Evolutionary conservation across 1,140 invertebrate species (phyloP).

Genomic region (Atta cephalotes): DNA sequence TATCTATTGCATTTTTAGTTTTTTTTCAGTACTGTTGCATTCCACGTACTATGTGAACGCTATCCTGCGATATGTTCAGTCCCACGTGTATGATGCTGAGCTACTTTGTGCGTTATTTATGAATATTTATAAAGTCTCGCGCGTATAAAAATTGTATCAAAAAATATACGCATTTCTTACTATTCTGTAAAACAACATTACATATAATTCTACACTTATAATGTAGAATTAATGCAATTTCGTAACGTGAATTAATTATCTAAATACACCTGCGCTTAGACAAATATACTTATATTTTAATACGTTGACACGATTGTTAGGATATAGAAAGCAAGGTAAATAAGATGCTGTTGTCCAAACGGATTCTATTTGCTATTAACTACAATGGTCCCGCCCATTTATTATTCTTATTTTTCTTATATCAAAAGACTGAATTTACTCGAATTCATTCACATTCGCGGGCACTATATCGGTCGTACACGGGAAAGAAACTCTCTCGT

Average conservation of each 20-base stretch:
- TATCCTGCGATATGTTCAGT: slow-evolving; percentile 36
- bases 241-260: neutral
- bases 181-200: slow-evolving; percentile 28
- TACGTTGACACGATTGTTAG: neutral
- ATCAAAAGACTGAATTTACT: neutral
- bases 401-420: neutral
- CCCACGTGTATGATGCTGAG: slow-evolving; percentile 27
- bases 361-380: neutral
- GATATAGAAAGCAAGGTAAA: neutral
- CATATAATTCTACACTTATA: neutral
- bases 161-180: slow-evolving; percentile 33
- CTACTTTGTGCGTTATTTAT: slow-evolving; percentile 52
- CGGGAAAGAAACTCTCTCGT: neutral
- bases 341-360: neutral
- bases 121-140: slow-evolving; percentile 38
- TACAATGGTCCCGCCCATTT: neutral
- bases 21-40: slow-evolving; percentile 38
- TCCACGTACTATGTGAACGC: slow-evolving; percentile 50
- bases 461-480: neutral
- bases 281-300: neutral
- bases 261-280: neutral
- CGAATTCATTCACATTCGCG: neutral
- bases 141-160: slow-evolving; percentile 11
- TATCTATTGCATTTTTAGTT: slow-evolving; percentile 16
- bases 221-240: neutral